Evolutionary conservation across 1,140 invertebrate species (phyloP), one percentile per base, ranked within the genome.

Genomic region (Drosophila biarmipes): DNA sequence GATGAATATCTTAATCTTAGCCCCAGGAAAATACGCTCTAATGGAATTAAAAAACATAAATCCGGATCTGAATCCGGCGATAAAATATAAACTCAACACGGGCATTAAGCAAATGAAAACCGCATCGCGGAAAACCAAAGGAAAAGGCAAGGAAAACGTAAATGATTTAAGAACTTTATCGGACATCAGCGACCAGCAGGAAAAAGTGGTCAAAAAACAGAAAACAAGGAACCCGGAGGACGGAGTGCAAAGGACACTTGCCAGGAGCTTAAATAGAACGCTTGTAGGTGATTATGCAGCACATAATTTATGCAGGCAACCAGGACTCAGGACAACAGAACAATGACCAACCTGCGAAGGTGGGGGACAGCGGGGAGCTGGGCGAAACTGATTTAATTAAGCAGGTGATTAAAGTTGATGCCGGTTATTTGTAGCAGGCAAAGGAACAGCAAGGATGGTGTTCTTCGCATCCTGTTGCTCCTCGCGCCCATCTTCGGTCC

Each of bases 321-420:
- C 59, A 51, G 73, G 74, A 51, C 51, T 48, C 51, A 45, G 55
- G 37, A 48, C 74, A 77, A 57, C 51, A 35, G 43, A 31, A 57
- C 59, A 72, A 57, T 27, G 68, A 21, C 51, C 57, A 56, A 8
- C 12, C 24, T 24, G 51, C 4, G 11, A n/a, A 6, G n/a, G 46
- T 14, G 29, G 51, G 40, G 52, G 38, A 21, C 45, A 37, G n/a
- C 38, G 12, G 52, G 24, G 64, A 52, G 49, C 46, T 63, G 24
- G 79, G 64, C 75, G 77, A 80, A 90, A 86, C 86, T 89, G 85
- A 89, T 89, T 89, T 89, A 89, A 89, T 89, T 80, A 89, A 90
- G 73, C 89, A 90, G 86, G 81, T 90, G 86, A 90, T 90, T 90
- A 90, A 90, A 90, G 87, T 87, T 90, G 81, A 89, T 87, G 81